Conservation (phyloP, 1,140 invertebrate genomes). For the Orchestia grillus region DNA sequence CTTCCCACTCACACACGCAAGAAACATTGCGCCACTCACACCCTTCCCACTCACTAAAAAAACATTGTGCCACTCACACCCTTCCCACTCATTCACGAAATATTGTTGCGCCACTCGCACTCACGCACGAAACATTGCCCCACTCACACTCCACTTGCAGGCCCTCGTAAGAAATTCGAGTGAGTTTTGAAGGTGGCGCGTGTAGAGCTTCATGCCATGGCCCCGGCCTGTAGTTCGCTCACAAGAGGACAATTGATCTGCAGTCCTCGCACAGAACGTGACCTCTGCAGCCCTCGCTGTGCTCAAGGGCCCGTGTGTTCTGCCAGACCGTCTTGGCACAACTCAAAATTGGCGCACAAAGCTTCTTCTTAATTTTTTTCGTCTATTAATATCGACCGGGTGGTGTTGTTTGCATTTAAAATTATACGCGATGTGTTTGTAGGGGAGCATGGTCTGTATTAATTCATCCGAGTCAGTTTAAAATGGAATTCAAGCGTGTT, state of each 20-base stretch:
- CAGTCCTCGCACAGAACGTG: not conserved
- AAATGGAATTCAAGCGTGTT: too few relatives aligned
- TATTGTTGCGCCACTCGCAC: too few relatives aligned
- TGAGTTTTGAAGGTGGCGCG: not conserved
- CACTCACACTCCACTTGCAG: not conserved
- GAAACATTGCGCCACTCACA: not conserved
- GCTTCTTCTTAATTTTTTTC: too few relatives aligned
- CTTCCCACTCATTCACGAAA: not conserved
- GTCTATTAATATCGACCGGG: too few relatives aligned
- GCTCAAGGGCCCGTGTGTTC: not conserved
- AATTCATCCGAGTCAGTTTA: too few relatives aligned
- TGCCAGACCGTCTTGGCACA: not conserved
- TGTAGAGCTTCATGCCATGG: not conserved
- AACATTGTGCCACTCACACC: not conserved
- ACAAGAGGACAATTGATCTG: constrained; percentile 18
- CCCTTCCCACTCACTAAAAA: not conserved
- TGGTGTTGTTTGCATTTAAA: too few relatives aligned
- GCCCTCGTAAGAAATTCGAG: not conserved
- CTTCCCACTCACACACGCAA: not conserved
- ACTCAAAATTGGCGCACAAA: not conserved
- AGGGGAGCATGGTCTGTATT: too few relatives aligned
- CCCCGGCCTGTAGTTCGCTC: not conserved
- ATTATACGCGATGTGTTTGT: too few relatives aligned
- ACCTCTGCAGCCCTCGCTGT: not conserved
- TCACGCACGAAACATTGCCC: not conserved